These are phyloP conservation scores for Bombus haemorrhoidalis DNA, from an alignment of 1,140 invertebrate species.

Conservation along the genomic window DNA sequence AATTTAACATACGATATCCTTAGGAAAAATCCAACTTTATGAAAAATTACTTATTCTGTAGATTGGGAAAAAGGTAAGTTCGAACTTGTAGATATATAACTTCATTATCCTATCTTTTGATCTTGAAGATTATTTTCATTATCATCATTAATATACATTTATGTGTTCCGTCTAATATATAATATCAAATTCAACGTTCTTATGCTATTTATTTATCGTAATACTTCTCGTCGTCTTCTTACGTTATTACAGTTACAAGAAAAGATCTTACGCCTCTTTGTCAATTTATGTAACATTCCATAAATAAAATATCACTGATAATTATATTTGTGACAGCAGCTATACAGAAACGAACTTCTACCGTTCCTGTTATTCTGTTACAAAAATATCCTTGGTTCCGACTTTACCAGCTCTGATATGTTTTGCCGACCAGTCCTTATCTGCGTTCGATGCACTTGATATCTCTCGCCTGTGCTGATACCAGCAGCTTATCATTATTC, in stretches of 20 bases:
- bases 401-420: constrained; percentile 72
- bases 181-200: neutral
- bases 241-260: neutral
- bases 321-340: constrained; percentile 20
- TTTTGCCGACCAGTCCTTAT: constrained; percentile 61
- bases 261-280: neutral
- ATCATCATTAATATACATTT: neutral
- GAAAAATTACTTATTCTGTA: neutral
- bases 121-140: neutral
- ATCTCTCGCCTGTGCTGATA: neutral
- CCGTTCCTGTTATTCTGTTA: constrained; percentile 67
- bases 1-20: neutral
- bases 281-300: neutral
- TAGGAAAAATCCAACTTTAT: neutral
- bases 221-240: neutral
- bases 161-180: neutral
- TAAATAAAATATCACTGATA: neutral
- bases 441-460: constrained; percentile 29
- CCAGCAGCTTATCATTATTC: neutral
- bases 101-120: too few species aligned
- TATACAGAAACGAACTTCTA: constrained; percentile 38
- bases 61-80: too few species aligned
- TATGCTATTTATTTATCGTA: neutral
- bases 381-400: constrained; percentile 73
- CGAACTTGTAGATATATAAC: too few species aligned